These are phyloP conservation scores for Theonella swinhoei DNA, from an alignment of 37 sponge, comb jelly and placozoan species.

Conservation along the genomic window DNA sequence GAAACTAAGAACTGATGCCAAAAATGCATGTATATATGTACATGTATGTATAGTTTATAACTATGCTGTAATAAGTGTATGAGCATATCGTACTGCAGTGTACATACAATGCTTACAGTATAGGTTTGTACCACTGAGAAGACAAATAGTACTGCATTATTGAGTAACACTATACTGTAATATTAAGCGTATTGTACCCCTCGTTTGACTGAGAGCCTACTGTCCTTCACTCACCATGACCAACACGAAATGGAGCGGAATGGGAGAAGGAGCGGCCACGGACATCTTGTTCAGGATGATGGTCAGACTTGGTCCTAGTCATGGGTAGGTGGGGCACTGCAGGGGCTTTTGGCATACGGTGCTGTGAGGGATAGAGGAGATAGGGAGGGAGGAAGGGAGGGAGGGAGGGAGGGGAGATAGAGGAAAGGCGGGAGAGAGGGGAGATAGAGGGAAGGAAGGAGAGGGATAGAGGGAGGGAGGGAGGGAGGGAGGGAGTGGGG, in stretches of 20 bases:
- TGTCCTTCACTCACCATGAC: not conserved
- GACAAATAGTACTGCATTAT: too few relatives aligned
- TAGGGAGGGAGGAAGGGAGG: not conserved
- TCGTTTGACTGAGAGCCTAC: not conserved
- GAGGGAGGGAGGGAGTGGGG: not conserved
- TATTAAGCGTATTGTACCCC: too few relatives aligned
- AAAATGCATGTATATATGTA: not conserved
- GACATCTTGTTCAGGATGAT: not conserved
- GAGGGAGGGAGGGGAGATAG: not conserved
- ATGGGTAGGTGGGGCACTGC: slow-evolving; percentile 16
- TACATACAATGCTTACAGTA: too few relatives aligned
- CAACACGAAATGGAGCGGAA: not conserved
- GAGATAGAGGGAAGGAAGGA: too few relatives aligned
- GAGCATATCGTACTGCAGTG: too few relatives aligned
- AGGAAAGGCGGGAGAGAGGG: too few relatives aligned
- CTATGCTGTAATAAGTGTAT: too few relatives aligned
- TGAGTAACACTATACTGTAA: too few relatives aligned
- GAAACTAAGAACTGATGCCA: not conserved
- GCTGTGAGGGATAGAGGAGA: not conserved
- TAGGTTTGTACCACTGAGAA: too few relatives aligned
- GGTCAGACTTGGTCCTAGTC: slow-evolving; percentile 18
- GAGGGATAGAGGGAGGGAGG: not conserved
- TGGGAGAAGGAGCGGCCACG: not conserved
- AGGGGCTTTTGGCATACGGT: not conserved
- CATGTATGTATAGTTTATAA: not conserved